Base-by-base conservation (phyloP, 2,888 invertebrate species). In the Amblyjoppa fuscipennis region DNA sequence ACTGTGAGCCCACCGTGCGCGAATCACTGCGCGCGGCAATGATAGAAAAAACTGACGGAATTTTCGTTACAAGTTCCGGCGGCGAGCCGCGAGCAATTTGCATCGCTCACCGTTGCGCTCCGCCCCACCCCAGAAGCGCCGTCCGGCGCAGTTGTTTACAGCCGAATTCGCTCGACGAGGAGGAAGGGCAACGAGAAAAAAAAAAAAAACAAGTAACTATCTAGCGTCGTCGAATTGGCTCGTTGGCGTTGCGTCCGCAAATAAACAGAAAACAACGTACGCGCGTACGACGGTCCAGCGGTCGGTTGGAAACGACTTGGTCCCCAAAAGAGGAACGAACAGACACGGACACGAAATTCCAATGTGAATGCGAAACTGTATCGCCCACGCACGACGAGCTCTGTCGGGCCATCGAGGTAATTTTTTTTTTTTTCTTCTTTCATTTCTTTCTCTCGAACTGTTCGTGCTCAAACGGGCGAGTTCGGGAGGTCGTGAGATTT, bases 401-500 rank as follows among this genome's bases (percentile, higher is more conserved):
- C 20, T 2, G 31, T 13, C 31, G 61, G 31, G 61, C 1, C 1
- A 28, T 31, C 31, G 2, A 31, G 61, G 28, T 61, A 31, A 13
- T 31, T 13, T 61, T 25, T 61, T 28, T 51, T 16, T 41, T 41
- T 41, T 41, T 5, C 6, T 38, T 41, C 11, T 41, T 41, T 41
- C 3, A 4, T 13, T 16, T 3, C 16, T 45, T 45, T 45, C 16
- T 16, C 16, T 13, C n/a, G 61, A 34, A 3, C 34, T 7, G 31
- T 71, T 25, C 41, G 41, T 59, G 16, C 20, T 41, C 25, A 0
- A 41, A 41, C 41, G 28, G 59, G 64, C 9, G 59, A n/a, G 84
- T 87, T 87, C 83, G 83, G 91, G 90, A 93, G 92, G 92, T 92
- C 92, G 89, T 91, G 92, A 86, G 91, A 92, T 91, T 93, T 93